These are phyloP conservation scores for Ammodytes marinus DNA, from an alignment of 2,113 vertebrate species.

Conservation along the genomic window DNA sequence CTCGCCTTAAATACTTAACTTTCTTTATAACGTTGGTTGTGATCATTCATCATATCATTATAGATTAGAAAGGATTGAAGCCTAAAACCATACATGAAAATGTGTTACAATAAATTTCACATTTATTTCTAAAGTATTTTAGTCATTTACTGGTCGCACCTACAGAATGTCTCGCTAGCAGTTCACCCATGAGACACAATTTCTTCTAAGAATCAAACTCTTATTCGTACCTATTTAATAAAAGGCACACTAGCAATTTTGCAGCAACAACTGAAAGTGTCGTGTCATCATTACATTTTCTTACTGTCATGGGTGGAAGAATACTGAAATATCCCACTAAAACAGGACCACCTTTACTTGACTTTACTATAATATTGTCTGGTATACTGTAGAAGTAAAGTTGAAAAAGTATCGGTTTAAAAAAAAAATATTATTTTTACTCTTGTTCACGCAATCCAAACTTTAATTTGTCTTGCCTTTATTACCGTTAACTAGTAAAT, in stretches of 20 bases:
- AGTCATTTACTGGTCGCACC: too few species aligned
- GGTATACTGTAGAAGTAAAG: not conserved
- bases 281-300: constrained; percentile 41
- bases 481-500: not conserved
- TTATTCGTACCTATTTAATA: constrained; percentile 31
- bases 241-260: constrained; percentile 33
- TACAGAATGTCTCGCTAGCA: too few species aligned
- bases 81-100: too few species aligned
- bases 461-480: not conserved
- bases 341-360: not conserved
- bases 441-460: not conserved
- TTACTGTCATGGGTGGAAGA: not conserved
- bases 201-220: constrained; percentile 43
- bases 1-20: too few species aligned
- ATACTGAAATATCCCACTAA: constrained; percentile 19
- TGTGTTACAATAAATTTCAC: too few species aligned
- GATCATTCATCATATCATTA: too few species aligned
- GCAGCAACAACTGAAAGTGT: constrained; percentile 49
- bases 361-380: not conserved
- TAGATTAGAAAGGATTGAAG: too few species aligned
- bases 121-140: too few species aligned
- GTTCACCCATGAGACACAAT: too few species aligned
- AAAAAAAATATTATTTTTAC: not conserved
- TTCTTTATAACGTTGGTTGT: too few species aligned
- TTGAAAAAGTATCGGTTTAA: not conserved